phyloP scores from a whole-genome alignment of 2,888 invertebrate genomes.

The Acronicta aceris region DNA sequence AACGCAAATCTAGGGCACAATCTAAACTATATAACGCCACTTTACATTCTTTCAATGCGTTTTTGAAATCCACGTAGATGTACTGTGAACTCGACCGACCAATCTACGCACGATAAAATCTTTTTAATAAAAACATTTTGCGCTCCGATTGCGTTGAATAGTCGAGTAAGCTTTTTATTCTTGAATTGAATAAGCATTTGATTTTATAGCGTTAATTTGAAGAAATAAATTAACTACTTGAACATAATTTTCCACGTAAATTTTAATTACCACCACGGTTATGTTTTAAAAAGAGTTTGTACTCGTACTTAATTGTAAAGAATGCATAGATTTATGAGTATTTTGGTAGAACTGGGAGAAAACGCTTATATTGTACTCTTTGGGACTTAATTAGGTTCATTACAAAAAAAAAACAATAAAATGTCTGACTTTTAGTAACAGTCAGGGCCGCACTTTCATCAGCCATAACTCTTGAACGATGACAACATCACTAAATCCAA shows the following conservation, averaged over 20 bases:
- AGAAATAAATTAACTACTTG: conserved; percentile 1
- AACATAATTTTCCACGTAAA: neutral
- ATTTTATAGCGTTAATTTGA: conserved; percentile 26
- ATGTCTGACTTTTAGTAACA: too few species aligned
- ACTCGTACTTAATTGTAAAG: too few species aligned
- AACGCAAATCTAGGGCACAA: conserved; percentile 76
- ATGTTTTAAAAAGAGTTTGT: too few species aligned
- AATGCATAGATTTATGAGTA: too few species aligned
- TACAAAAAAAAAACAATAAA: too few species aligned
- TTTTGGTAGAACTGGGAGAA: too few species aligned
- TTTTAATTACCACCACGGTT: neutral
- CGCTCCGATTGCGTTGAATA: conserved; percentile 29
- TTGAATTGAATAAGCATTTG: conserved; percentile 13
- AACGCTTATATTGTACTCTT: too few species aligned
- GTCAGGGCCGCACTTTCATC: too few species aligned
- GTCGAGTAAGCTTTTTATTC: conserved; percentile 25
- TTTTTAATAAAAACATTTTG: conserved; percentile 41
- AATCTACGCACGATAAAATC: conserved; percentile 41
- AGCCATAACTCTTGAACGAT: too few species aligned
- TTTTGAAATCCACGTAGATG: conserved; percentile 53
- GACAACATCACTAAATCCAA: too few species aligned
- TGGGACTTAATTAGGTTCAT: too few species aligned
- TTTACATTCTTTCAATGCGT: conserved; percentile 56
- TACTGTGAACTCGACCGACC: conserved; percentile 55
- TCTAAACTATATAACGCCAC: conserved; percentile 63